Evolutionary conservation across 2,113 vertebrate genomes (phyloP).

Genomic region (Tragulus kanchil): DNA sequence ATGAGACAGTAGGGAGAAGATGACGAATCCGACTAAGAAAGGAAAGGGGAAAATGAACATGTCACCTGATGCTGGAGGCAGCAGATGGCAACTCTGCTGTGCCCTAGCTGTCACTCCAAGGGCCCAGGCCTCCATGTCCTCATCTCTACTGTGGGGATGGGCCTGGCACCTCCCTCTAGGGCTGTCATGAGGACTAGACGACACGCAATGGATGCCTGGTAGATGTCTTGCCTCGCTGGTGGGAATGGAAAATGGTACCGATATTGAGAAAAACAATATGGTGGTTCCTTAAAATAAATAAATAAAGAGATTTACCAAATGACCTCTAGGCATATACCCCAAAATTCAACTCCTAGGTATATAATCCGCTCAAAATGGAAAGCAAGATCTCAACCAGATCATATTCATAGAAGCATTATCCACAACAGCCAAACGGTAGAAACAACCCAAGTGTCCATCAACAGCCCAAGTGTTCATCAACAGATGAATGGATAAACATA

Average conservation of each 20-base stretch:
- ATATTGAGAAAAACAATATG: not conserved
- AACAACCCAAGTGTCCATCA: not conserved
- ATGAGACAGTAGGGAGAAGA: not conserved
- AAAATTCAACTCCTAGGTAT: not conserved
- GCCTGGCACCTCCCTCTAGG: not conserved
- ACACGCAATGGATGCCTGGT: not conserved
- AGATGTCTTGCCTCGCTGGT: too few species aligned
- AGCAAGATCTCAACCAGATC: not conserved
- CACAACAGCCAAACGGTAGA: too few species aligned
- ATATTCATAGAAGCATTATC: not conserved
- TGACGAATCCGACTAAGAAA: not conserved
- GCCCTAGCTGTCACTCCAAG: not conserved
- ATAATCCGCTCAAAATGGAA: not conserved
- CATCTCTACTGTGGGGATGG: not conserved
- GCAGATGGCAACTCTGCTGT: not conserved
- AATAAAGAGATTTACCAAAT: not conserved
- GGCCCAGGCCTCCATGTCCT: not conserved
- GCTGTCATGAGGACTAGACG: not conserved
- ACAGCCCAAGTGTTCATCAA: not conserved
- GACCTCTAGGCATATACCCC: not conserved
- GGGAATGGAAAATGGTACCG: not conserved
- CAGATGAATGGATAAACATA: not conserved
- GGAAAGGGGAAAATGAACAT: not conserved
- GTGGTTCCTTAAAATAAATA: too few species aligned
- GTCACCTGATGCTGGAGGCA: not conserved